phyloP scores from a whole-genome alignment of 2,888 invertebrate genomes.

The Leptinotarsa peninsularis region DNA sequence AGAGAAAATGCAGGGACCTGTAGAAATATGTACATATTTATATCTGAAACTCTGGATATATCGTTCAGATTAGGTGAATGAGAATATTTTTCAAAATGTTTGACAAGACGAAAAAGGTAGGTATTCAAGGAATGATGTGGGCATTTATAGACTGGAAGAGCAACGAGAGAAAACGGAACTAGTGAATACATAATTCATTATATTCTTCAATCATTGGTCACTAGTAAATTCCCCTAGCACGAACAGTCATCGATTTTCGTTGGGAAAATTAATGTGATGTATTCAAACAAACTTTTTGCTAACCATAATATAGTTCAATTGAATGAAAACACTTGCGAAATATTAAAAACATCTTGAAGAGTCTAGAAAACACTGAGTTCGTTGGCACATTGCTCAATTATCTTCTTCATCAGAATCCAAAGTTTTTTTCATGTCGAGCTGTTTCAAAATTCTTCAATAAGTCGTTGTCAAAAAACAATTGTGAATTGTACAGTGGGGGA shows the following conservation, averaged over 20 bases:
- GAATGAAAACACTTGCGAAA: not conserved
- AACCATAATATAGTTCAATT: not conserved
- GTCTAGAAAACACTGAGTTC: no score
- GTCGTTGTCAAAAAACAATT: no score
- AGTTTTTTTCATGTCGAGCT: no score
- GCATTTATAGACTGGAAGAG: conserved; percentile 4
- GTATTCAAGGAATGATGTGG: conserved; percentile 9
- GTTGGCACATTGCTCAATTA: no score
- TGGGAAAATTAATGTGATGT: not conserved
- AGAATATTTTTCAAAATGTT: conserved; percentile 21
- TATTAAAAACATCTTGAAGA: no score
- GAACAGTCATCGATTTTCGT: not conserved
- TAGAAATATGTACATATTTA: conserved; percentile 22
- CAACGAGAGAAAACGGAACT: not conserved
- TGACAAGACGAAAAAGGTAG: conserved; percentile 7
- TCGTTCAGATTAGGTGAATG: conserved; percentile 20
- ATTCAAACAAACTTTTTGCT: not conserved
- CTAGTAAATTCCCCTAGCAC: not conserved
- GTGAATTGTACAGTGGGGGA: no score
- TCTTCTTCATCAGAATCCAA: no score
- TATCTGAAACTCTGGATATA: conserved; percentile 16
- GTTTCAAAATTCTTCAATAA: no score
- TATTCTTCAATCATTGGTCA: not conserved
- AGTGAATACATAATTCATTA: conserved; percentile 14
- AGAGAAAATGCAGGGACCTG: conserved; percentile 21